A percentile compares a stretch with the other conserved stretches of the same genome.
These are phyloP conservation scores for Scaptodrosophila lebanonensis DNA, from an alignment of 1,140 invertebrate genomes.

Conservation along the genomic window DNA sequence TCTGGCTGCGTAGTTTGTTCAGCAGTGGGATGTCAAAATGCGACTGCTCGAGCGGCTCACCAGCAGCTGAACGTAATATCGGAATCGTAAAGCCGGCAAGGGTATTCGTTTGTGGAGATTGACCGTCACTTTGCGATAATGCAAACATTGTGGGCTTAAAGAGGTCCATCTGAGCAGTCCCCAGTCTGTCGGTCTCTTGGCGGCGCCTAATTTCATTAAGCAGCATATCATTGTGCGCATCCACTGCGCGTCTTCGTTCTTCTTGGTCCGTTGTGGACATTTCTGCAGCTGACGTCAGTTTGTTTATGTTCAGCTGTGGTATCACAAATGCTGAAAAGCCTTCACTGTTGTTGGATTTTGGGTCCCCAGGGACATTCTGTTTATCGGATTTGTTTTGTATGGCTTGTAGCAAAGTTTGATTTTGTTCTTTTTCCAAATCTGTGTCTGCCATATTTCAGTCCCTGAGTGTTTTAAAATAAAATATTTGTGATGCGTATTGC, in stretches of 20 bases:
- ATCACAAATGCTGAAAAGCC: constrained; percentile 29
- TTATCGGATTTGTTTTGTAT: constrained; percentile 38
- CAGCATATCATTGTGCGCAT: constrained; percentile 32
- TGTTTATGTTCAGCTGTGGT: constrained; percentile 32
- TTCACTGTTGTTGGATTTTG: constrained; percentile 17
- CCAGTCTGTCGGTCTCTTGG: constrained; percentile 7
- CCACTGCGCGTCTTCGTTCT: constrained; percentile 16
- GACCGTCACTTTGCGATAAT: background rate
- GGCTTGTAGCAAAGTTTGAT: constrained; percentile 36
- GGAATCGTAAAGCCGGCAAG: constrained; percentile 32
- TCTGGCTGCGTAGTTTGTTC: constrained; percentile 23
- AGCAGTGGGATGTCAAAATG: constrained; percentile 37
- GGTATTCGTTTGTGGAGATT: background rate
- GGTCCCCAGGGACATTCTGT: constrained; percentile 10
- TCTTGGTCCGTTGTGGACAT: constrained; percentile 14
- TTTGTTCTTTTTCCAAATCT: constrained; percentile 27
- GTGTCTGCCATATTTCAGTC: constrained; percentile 19
- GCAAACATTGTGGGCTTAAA: background rate
- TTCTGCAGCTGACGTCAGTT: background rate
- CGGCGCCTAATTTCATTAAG: constrained; percentile 39
- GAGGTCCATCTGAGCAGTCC: too few relatives aligned
- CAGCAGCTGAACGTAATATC: constrained; percentile 11
- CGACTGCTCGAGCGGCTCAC: constrained; percentile 17
- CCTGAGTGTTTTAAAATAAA: background rate
- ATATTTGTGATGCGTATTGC: background rate